phyloP scores from a whole-genome alignment of 2,797 vertebrate species.

The Gadopsis marmoratus region DNA sequence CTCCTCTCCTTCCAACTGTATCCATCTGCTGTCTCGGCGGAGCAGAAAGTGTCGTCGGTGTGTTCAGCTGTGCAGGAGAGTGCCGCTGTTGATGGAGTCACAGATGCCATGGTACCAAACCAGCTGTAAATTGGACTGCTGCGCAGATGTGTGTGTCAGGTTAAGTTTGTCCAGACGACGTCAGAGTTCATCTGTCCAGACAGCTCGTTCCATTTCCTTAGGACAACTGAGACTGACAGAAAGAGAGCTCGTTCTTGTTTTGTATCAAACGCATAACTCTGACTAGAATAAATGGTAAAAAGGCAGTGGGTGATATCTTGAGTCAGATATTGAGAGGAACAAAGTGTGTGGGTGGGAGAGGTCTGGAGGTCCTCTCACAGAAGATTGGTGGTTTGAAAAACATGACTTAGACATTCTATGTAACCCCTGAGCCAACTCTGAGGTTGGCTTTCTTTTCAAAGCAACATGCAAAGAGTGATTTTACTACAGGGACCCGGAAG shows the following conservation, averaged over 20 bases:
- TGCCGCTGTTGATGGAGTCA: constrained; percentile 47
- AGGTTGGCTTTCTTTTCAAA: no score
- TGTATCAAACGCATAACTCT: not conserved
- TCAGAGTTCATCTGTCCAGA: constrained; percentile 29
- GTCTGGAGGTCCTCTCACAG: not conserved
- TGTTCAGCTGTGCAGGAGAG: constrained; percentile 36
- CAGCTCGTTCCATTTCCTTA: constrained; percentile 14
- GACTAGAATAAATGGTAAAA: constrained; percentile 2
- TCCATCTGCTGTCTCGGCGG: constrained; percentile 41
- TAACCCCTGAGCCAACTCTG: not conserved
- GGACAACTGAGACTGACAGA: not conserved
- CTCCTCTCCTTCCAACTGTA: constrained; percentile 24
- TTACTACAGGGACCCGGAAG: not conserved
- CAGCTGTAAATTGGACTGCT: constrained; percentile 43
- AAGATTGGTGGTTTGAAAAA: not conserved
- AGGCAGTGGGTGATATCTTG: not conserved
- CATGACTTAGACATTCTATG: not conserved
- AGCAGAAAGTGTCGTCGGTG: constrained; percentile 42
- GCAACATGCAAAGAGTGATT: not conserved
- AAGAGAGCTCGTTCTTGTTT: not conserved
- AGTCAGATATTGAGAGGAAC: not conserved
- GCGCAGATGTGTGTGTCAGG: constrained; percentile 13
- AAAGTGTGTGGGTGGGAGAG: not conserved
- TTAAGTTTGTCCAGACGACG: constrained; percentile 11
- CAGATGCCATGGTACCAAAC: constrained; percentile 42